phyloP scores from a whole-genome alignment of 1,140 invertebrate genomes.

The Oreohelix idahoensis region DNA sequence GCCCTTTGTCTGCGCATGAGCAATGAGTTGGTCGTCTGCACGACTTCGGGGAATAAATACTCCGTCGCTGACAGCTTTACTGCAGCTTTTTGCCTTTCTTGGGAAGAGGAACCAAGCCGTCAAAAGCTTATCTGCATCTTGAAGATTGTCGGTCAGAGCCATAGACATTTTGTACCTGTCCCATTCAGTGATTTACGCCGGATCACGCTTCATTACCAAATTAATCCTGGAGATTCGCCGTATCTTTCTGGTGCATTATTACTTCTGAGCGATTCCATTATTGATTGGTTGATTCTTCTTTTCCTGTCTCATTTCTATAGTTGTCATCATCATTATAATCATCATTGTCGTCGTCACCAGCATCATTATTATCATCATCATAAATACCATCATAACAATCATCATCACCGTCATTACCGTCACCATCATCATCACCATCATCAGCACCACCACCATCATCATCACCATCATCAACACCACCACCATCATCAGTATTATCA shows the following conservation, averaged over 20 bases:
- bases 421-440: too few species aligned
- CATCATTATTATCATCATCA: too few species aligned
- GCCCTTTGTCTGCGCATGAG: constrained; percentile 10
- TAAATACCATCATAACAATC: too few species aligned
- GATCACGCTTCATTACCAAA: background rate
- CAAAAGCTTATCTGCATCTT: constrained; percentile 13
- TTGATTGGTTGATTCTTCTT: constrained; percentile 9
- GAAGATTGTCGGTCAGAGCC: background rate
- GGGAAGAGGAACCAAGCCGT: background rate
- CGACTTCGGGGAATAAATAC: background rate
- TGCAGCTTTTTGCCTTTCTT: background rate
- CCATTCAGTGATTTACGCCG: background rate
- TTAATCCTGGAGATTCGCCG: background rate
- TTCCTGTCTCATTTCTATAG: too few species aligned
- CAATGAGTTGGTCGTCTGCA: background rate
- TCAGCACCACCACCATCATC: too few species aligned
- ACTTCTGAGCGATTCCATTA: background rate
- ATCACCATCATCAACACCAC: too few species aligned
- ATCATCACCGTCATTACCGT: too few species aligned
- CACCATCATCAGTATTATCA: too few species aligned
- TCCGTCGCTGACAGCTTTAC: constrained; percentile 10
- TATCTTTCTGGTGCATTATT: background rate
- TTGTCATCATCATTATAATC: too few species aligned
- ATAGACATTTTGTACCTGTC: constrained; percentile 13
- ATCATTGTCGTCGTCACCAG: too few species aligned